Percentiles rank a stretch among this genome's conserved stretches.
Evolutionary conservation across 1,140 invertebrate species (phyloP).

Genomic region (Drosophila subobscura): DNA sequence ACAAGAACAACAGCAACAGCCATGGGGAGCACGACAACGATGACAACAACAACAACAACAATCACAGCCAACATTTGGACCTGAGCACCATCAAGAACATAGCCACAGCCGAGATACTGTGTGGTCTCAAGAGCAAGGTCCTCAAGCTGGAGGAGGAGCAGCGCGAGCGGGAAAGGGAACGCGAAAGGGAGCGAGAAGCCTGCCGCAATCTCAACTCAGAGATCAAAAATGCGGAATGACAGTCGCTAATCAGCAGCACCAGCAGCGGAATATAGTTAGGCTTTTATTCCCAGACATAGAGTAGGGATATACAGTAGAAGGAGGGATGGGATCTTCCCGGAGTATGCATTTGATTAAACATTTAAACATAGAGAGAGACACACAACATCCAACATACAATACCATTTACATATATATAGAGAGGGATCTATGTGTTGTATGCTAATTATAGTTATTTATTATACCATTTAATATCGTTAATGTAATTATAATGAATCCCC

Average conservation of each 20-base stretch:
- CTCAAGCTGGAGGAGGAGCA: constrained; percentile 78
- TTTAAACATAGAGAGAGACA: constrained; percentile 48
- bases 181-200: constrained; percentile 50
- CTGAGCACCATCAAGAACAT: constrained; percentile 81
- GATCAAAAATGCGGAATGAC: constrained; percentile 77
- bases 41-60: constrained; percentile 65
- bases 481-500: constrained; percentile 65
- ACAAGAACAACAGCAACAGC: constrained; percentile 40
- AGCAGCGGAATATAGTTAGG: constrained; percentile 2
- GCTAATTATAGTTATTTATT: constrained; percentile 81
- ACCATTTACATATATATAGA: background rate
- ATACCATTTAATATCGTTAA: constrained; percentile 77
- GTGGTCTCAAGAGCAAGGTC: constrained; percentile 79
- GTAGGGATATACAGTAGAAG: too few relatives aligned
- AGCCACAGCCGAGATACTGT: constrained; percentile 77
- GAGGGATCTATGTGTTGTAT: constrained; percentile 55
- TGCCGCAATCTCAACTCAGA: constrained; percentile 68
- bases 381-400: constrained; percentile 23
- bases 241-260: constrained; percentile 20
- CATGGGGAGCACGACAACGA: constrained; percentile 45
- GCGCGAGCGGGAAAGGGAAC: constrained; percentile 60
- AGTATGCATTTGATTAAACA: constrained; percentile 73
- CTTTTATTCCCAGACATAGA: too few relatives aligned
- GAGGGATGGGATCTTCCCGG: background rate
- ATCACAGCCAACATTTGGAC: constrained; percentile 70